A percentile compares a stretch with the other conserved stretches of the same genome.
phyloP scores from a whole-genome alignment of 2,797 vertebrate genomes.

The Dryobates pubescens region DNA sequence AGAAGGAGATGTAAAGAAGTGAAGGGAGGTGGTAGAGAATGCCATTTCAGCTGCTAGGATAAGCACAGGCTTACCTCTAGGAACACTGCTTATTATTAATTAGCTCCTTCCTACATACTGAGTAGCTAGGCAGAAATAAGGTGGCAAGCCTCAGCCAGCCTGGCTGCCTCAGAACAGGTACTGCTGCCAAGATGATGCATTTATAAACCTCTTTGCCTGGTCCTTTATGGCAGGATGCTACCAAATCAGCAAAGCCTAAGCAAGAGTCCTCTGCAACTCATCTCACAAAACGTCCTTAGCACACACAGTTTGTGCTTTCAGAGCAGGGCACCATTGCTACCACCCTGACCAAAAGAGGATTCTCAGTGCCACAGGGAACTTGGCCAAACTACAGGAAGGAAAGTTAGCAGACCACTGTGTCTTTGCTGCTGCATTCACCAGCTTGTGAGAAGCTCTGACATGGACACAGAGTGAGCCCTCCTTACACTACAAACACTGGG shows the following conservation, averaged over 20 bases:
- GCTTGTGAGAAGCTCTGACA: neutral
- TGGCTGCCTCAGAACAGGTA: neutral
- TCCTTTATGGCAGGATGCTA: neutral
- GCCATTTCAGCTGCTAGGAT: neutral
- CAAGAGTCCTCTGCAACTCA: neutral
- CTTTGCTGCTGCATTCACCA: neutral
- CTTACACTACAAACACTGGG: neutral
- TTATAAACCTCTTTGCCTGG: neutral
- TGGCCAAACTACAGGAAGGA: neutral
- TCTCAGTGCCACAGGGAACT: neutral
- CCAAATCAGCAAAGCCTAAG: neutral
- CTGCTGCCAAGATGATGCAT: neutral
- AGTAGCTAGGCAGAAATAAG: neutral
- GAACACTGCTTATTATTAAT: neutral
- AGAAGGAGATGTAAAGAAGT: neutral
- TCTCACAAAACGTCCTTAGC: neutral
- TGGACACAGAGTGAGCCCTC: fast-evolving
- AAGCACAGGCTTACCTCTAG: neutral
- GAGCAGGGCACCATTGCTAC: neutral
- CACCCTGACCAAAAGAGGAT: neutral
- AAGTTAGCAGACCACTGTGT: neutral
- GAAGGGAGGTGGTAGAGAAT: neutral
- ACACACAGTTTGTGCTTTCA: fast-evolving
- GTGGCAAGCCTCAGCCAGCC: neutral
- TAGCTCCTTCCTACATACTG: neutral